Evolutionary conservation across 2,113 vertebrate species (phyloP).

Genomic region (Oenanthe melanoleuca): DNA sequence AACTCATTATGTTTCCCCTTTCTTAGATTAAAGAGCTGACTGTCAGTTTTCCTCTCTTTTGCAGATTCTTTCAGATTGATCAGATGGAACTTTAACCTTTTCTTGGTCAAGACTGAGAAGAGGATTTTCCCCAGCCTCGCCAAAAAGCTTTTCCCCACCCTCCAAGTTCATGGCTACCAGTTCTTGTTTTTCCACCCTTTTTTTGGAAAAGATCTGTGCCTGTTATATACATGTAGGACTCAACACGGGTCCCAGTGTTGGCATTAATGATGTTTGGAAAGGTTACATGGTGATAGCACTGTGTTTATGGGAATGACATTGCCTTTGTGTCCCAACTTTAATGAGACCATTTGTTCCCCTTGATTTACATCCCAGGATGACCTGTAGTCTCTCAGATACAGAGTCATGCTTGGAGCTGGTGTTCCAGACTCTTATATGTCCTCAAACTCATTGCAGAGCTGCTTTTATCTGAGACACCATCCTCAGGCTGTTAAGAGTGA

Average conservation of each 20-base stretch:
- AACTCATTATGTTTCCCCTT: slow-evolving; percentile 14
- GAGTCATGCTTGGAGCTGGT: fast-evolving
- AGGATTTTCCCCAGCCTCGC: neutral
- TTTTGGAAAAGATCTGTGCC: neutral
- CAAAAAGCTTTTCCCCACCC: fast-evolving
- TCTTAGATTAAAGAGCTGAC: neutral
- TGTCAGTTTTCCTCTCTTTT: neutral
- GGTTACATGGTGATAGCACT: neutral
- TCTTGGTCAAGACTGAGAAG: neutral
- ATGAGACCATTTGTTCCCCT: neutral
- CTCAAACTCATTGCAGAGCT: neutral
- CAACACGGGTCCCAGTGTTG: no score
- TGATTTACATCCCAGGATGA: neutral
- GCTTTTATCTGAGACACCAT: neutral
- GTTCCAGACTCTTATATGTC: neutral
- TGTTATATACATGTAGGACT: neutral
- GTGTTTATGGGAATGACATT: neutral
- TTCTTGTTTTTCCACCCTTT: neutral
- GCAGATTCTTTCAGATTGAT: neutral
- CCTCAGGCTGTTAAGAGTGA: neutral
- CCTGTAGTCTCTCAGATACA: neutral
- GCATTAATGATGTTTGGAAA: neutral
- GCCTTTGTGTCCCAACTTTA: neutral
- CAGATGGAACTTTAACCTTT: neutral
- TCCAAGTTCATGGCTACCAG: neutral